Evolutionary conservation across 2,888 invertebrate species (phyloP), one percentile per base, ranked within the genome.

Genomic region (Melanotus villosus): DNA sequence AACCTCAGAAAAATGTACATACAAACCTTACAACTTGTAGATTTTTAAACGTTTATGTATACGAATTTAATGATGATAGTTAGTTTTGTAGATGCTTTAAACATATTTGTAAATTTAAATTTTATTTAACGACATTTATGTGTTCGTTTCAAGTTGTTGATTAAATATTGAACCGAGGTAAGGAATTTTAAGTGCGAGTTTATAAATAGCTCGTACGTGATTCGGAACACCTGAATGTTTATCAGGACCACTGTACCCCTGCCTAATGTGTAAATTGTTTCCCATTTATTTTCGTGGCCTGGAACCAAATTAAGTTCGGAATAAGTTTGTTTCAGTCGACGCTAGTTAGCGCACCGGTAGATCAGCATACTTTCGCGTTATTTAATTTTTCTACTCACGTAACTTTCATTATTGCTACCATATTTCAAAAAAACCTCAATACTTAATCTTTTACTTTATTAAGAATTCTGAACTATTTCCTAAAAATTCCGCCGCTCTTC

Each of bases 241-340:
- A 56, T 65, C 67, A 71, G 72, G 72, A 43, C 75, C 58, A 56
- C 70, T 74, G 54, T 63, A 57, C 57, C 47, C 67, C 69, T 54
- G 54, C 59, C 69, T 64, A 73, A 74, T 65, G 74, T 76, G 75
- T 76, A 77, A 78, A 78, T 77, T 78, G 77, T 76, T 77, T 74
- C 72, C 71, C 75, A 76, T 75, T 77, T 76, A 75, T 76, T 75
- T 75, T 75, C 74, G 57, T n/a, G 41, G 74, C 73, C 74, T 68
- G 75, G 72, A 77, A 77, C 76, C 77, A 77, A 78, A 78, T 77
- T 74, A 76, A 76, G 73, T 74, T 73, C 70, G 70, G 73, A 68
- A 72, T 74, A 77, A 73, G 72, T 78, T 75, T 74, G 75, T 74
- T 75, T 72, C 71, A 73, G 75, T 76, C 76, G 75, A 73, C 72